These are phyloP conservation scores for Dermatophagoides farinae DNA, from an alignment of 1,140 invertebrate species.

Conservation along the genomic window DNA sequence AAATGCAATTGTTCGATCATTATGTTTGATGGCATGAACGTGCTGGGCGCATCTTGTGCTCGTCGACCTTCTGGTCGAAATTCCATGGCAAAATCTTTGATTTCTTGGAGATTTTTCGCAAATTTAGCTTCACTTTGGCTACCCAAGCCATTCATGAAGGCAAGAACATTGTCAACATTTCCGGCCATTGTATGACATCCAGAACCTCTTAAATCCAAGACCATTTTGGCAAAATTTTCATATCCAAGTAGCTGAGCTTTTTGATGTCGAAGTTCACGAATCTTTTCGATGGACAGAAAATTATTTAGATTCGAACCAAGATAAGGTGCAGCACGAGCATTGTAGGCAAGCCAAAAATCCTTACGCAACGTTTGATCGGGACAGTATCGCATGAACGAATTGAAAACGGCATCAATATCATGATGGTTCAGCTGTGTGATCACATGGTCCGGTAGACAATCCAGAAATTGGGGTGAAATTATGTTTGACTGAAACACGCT, in stretches of 20 bases:
- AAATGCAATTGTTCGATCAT: conserved; percentile 38
- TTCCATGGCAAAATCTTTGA: conserved; percentile 51
- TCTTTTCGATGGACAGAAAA: conserved; percentile 50
- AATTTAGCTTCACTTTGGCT: conserved; percentile 38
- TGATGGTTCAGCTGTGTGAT: conserved; percentile 37
- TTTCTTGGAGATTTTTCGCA: conserved; percentile 44
- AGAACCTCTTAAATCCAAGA: conserved; percentile 59
- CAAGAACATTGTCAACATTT: conserved; percentile 49
- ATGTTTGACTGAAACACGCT: conserved; percentile 43
- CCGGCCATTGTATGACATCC: conserved; percentile 44
- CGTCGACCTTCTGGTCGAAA: conserved; percentile 35
- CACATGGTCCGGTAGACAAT: conserved; percentile 45
- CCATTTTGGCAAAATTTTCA: conserved; percentile 54
- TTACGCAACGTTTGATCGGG: conserved; percentile 47
- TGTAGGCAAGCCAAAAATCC: conserved; percentile 58
- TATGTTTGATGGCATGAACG: background rate
- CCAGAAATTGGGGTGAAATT: conserved; percentile 40
- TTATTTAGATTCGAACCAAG: conserved; percentile 43
- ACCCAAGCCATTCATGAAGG: conserved; percentile 38
- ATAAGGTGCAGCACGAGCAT: conserved; percentile 42
- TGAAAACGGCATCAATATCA: conserved; percentile 32
- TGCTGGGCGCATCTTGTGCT: background rate
- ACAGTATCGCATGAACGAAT: conserved; percentile 57
- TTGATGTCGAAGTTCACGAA: conserved; percentile 40
- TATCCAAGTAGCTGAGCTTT: conserved; percentile 58